A percentile compares a stretch with the other conserved stretches of the same genome.
phyloP scores from a whole-genome alignment of 2,797 vertebrate genomes.

The Glossophaga mutica region DNA sequence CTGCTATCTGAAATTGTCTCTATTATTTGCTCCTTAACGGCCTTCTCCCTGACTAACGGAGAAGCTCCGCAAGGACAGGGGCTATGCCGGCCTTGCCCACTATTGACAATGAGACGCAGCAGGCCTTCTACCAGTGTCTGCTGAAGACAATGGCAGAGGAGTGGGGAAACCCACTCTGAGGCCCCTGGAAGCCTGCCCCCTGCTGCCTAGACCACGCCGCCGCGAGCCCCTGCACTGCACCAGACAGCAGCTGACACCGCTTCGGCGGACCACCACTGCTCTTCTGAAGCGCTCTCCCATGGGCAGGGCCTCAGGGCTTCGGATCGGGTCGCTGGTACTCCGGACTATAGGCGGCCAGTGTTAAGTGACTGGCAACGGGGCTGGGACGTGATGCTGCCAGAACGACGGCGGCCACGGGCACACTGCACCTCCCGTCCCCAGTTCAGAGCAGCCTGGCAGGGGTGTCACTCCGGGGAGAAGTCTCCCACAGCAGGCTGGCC shows the following conservation, averaged over 20 bases:
- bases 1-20: not conserved
- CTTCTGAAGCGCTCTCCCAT: not conserved
- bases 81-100: not conserved
- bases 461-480: not conserved
- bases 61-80: not conserved
- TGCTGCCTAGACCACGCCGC: not conserved
- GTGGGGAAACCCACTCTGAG: not conserved
- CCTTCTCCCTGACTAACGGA: not conserved
- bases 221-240: not conserved
- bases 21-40: not conserved
- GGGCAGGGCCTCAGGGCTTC: constrained; percentile 13
- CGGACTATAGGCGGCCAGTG: not conserved
- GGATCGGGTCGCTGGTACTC: constrained; percentile 20
- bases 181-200: not conserved
- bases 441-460: not conserved
- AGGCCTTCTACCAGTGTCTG: not conserved
- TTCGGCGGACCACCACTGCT: not conserved
- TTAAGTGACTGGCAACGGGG: not conserved
- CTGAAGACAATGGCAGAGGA: not conserved
- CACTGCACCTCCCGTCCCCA: not conserved
- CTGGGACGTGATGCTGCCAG: not conserved
- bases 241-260: not conserved
- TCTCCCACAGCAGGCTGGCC: not conserved
- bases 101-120: not conserved
- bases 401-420: not conserved